Conservation (phyloP, 2,888 invertebrate species). For the Cheilosia scutellata region DNA sequence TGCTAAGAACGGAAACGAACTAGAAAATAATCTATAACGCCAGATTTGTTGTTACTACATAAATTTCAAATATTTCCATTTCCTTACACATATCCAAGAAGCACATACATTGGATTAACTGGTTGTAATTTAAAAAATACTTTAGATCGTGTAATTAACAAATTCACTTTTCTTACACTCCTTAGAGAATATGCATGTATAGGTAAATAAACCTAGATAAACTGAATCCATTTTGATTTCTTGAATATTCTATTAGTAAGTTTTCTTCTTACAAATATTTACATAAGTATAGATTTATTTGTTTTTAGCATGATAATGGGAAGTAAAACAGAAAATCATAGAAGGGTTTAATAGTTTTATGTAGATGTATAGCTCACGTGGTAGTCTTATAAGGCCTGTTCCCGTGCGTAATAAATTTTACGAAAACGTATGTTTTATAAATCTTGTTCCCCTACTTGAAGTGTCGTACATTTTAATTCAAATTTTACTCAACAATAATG, state of each 20-base stretch:
- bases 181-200: not conserved
- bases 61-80: not conserved
- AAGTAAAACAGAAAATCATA: not conserved
- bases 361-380: too few species aligned
- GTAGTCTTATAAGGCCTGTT: too few species aligned
- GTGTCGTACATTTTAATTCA: too few species aligned
- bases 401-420: too few species aligned
- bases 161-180: not conserved
- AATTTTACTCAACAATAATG: too few species aligned
- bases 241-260: not conserved
- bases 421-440: too few species aligned
- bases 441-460: too few species aligned
- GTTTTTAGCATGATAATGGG: not conserved
- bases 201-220: not conserved
- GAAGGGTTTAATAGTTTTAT: not conserved
- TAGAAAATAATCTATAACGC: conserved; percentile 17
- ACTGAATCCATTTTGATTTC: not conserved
- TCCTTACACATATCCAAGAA: conserved; percentile 21
- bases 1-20: conserved; percentile 26
- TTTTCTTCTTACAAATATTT: not conserved
- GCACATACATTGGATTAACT: conserved; percentile 11
- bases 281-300: not conserved
- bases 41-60: conserved; percentile 18
- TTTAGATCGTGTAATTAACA: conserved; percentile 14
- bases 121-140: conserved; percentile 13